Base-by-base conservation (phyloP, 2,113 vertebrate genomes). In the Marmota monax region DNA sequence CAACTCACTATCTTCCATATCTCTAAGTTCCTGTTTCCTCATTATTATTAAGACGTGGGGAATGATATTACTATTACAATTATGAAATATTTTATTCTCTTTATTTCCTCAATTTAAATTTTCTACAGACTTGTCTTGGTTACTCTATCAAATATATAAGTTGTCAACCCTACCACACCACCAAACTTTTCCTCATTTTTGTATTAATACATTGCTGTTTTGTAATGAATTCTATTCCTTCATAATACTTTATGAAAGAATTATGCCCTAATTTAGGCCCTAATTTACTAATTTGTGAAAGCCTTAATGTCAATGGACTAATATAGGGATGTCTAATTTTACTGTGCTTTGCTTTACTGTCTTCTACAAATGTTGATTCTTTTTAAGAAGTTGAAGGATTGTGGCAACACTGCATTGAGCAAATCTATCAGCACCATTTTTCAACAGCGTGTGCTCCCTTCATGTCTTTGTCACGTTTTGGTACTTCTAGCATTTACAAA, bases 21-120 rank as follows among this genome's bases (percentile, higher is more conserved):
- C 86, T 92, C 56, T 48, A 77, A 65, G 8, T 72, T 84, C 7
- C 53, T 91, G 4, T 61, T 92, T 67, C 48, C 23, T 85, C 25
- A 69, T 85, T 84, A 69, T 85, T 84, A 56, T 79, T 84, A 84
- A 88, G 91, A 74, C n/a, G 92, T 56, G 14, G 61, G 14, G 37
- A 78, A 87, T 90, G 18, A 84, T 84, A 70, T 48, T 67, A 91
- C 32, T 10, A 51, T 34, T 79, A 51, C 77, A 76, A 95, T 93
- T 85, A 37, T 77, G n/a, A 91, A 90, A 93, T 88, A 84, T 85
- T 80, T 85, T 53, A 76, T 34, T 85, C 56, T 4, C 1, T 69
- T 70, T 87, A 2, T 85, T 84, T 37, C 7, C 6, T 90, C 39
- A 84, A 39, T 10, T 86, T 69, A 58, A 84, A 67, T 58, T 88